phyloP scores from a whole-genome alignment of 2,888 invertebrate species.

The Eupithecia centaureata region DNA sequence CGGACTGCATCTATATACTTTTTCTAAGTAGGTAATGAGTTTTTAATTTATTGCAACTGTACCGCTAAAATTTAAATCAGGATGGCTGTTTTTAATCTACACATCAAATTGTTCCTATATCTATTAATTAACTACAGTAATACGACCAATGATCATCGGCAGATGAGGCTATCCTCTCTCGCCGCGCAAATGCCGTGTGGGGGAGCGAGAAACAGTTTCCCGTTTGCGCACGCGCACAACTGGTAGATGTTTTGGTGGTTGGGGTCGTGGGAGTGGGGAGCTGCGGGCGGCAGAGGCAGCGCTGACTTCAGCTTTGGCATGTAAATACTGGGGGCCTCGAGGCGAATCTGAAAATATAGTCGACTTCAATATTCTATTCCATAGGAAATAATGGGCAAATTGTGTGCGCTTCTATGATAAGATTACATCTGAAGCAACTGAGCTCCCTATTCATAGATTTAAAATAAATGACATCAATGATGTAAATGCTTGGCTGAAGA shows the following conservation, averaged over 20 bases:
- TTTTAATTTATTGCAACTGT: not conserved
- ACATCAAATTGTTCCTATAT: not conserved
- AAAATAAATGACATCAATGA: no score
- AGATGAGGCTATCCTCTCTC: constrained; percentile 79
- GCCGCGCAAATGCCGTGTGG: constrained; percentile 91
- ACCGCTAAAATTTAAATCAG: not conserved
- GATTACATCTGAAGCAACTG: no score
- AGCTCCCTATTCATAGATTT: no score
- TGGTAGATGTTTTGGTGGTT: constrained; percentile 90
- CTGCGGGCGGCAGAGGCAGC: constrained; percentile 79
- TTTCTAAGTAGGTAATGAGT: not conserved
- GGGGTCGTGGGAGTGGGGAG: constrained; percentile 79
- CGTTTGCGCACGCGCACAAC: constrained; percentile 95
- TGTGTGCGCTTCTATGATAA: no score
- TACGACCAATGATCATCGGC: constrained; percentile 66
- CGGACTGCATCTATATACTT: not conserved
- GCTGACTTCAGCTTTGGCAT: constrained; percentile 87
- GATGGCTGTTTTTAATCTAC: not conserved
- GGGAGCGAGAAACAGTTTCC: constrained; percentile 93
- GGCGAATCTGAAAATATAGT: constrained; percentile 80
- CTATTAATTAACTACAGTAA: not conserved
- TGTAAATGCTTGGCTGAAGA: no score
- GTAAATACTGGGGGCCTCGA: constrained; percentile 87
- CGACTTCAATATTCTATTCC: not conserved
- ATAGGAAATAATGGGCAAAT: no score